These are phyloP conservation scores for Megaustenia siamemsis DNA, from an alignment of 2,888 invertebrate species.

Conservation along the genomic window DNA sequence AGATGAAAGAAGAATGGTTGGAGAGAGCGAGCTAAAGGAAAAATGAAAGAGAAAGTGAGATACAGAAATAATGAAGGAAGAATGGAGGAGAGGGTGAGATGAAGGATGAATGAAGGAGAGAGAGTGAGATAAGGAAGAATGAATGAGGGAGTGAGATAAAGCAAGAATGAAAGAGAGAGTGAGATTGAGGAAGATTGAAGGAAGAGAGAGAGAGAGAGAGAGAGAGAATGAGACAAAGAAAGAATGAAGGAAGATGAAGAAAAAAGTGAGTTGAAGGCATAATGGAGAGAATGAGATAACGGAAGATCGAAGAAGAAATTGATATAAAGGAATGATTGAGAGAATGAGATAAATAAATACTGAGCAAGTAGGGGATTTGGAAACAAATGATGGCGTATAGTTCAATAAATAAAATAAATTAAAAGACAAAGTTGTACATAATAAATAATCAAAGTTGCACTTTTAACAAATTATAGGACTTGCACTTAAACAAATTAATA, in stretches of 20 bases:
- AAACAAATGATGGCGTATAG: background rate
- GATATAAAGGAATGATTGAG: background rate
- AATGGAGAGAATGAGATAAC: background rate
- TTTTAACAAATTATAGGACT: background rate
- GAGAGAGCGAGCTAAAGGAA: background rate
- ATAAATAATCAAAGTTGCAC: background rate
- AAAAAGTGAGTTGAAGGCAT: background rate
- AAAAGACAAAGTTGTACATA: background rate
- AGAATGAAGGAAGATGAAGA: background rate
- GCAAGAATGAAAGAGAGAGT: background rate
- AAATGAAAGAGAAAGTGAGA: background rate
- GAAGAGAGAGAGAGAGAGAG: slow-evolving; percentile 8
- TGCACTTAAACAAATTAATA: background rate
- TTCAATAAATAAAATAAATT: background rate
- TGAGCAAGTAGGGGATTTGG: background rate
- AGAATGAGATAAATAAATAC: background rate
- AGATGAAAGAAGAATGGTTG: background rate
- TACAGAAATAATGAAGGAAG: background rate
- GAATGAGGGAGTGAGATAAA: background rate
- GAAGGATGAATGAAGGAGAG: background rate
- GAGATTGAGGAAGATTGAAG: background rate
- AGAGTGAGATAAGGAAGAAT: background rate
- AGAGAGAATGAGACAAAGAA: background rate
- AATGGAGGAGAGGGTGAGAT: background rate
- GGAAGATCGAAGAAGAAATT: background rate